Evolutionary conservation across 2,888 invertebrate genomes (phyloP), one percentile per base, ranked within the genome.

Genomic region (Ceratothoa steindachneri): DNA sequence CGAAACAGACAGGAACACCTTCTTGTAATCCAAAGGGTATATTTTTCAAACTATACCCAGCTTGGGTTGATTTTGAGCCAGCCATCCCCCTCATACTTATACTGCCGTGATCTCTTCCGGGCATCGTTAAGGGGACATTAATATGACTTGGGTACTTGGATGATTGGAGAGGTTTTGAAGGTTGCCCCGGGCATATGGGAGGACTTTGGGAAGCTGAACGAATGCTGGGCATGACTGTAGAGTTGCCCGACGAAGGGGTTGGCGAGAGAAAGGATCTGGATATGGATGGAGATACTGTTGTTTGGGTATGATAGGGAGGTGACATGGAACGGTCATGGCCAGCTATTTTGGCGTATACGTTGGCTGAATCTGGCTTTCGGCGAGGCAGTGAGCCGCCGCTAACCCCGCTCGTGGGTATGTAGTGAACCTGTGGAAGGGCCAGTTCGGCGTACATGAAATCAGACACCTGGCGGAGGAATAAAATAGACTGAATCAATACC

Each of bases 401-500:
- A 19, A n/a, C 69, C n/a, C n/a, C 53, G 19, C 19, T 60, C 7
- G 41, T 41, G n/a, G n/a, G n/a, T n/a, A n/a, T n/a, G 55, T 19
- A 55, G 19, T 55, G 55, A 55, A 55, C 75, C 0, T 55, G 52
- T 15, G 69, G 72, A 52, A 75, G 72, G 41, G 75, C 64, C 29
- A 75, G 53, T 67, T 75, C 75, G n/a, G 75, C 75, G 30, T 75
- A 75, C 75, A 75, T 75, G 55, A 75, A 68, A 9, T 75, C 75
- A 19, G 55, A 19, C 19, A 55, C 55, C 55, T 55, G 7, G 24
- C 7, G 19, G 41, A n/a, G n/a, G n/a, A n/a, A n/a, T n/a, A n/a
- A n/a, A n/a, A n/a, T n/a, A n/a, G n/a, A n/a, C n/a, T n/a, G n/a
- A n/a, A n/a, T n/a, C n/a, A n/a, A n/a, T n/a, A n/a, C n/a, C n/a